Evolutionary conservation across 2,797 vertebrate species (phyloP).

Genomic region (Rhinella marina): DNA sequence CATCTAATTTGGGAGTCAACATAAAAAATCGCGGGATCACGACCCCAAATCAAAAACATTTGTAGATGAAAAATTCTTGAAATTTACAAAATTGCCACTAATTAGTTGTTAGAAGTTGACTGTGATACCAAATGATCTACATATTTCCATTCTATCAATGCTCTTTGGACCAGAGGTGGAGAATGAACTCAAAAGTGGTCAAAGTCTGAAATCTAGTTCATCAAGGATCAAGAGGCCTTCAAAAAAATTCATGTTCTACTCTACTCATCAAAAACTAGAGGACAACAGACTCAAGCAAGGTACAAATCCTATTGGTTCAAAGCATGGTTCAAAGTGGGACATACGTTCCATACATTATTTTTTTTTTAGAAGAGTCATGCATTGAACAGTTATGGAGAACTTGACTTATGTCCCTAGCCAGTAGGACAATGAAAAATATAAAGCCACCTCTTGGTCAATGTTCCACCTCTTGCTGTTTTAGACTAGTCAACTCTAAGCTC

Average conservation of each 20-base stretch:
- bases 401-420: neutral
- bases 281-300: too few relatives aligned
- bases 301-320: neutral
- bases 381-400: neutral
- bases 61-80: neutral
- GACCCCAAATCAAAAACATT: neutral
- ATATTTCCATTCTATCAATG: neutral
- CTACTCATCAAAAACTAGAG: too few relatives aligned
- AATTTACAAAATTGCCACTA: neutral
- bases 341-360: too few relatives aligned
- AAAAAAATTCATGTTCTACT: too few relatives aligned
- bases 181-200: neutral
- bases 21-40: neutral
- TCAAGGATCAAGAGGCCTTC: neutral
- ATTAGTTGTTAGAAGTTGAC: neutral
- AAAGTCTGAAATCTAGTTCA: neutral
- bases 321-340: neutral
- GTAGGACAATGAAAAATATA: too few relatives aligned
- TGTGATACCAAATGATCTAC: neutral
- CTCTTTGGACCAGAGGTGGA: neutral
- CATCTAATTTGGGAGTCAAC: neutral
- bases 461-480: neutral
- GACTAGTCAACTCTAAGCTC: neutral
- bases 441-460: neutral
- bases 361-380: neutral